These are phyloP conservation scores for Phoeniculus purpureus DNA, from an alignment of 2,797 vertebrate genomes.

Conservation along the genomic window DNA sequence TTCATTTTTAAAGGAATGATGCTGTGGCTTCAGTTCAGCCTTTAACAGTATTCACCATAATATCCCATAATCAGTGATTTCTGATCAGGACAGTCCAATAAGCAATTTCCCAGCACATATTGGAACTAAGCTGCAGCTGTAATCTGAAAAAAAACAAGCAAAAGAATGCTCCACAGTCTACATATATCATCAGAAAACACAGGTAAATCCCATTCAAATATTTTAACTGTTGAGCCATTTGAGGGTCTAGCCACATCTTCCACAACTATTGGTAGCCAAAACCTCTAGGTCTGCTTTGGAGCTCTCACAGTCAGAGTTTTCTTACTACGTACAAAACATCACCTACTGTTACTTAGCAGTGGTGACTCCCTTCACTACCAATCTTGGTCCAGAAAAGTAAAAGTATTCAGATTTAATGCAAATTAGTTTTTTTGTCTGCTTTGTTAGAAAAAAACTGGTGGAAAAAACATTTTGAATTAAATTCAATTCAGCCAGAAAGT, in stretches of 20 bases:
- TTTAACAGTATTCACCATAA: conserved; percentile 46
- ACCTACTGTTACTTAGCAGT: conserved; percentile 6
- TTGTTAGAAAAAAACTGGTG: not conserved
- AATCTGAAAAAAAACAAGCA: not conserved
- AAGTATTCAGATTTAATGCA: not conserved
- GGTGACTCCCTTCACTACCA: not conserved
- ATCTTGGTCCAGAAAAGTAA: conserved; percentile 15
- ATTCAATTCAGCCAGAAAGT: conserved; percentile 10
- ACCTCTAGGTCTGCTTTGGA: not conserved
- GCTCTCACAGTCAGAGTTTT: not conserved
- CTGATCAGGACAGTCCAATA: conserved; percentile 42
- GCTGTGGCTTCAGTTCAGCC: conserved; percentile 30
- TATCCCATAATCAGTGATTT: conserved; percentile 35
- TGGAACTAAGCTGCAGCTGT: conserved; percentile 16
- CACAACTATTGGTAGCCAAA: not conserved
- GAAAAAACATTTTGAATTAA: not conserved
- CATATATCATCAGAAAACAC: not conserved
- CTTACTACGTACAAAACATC: not conserved
- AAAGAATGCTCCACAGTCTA: not conserved
- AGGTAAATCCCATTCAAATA: not conserved
- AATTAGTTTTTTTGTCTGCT: conserved; percentile 6
- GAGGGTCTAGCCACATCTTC: not conserved
- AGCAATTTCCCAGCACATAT: conserved; percentile 18
- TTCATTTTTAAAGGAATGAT: conserved; percentile 31
- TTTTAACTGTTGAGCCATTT: not conserved